Evolutionary conservation across 2,888 invertebrate genomes (phyloP).

Genomic region (Diplazon laetatorius): DNA sequence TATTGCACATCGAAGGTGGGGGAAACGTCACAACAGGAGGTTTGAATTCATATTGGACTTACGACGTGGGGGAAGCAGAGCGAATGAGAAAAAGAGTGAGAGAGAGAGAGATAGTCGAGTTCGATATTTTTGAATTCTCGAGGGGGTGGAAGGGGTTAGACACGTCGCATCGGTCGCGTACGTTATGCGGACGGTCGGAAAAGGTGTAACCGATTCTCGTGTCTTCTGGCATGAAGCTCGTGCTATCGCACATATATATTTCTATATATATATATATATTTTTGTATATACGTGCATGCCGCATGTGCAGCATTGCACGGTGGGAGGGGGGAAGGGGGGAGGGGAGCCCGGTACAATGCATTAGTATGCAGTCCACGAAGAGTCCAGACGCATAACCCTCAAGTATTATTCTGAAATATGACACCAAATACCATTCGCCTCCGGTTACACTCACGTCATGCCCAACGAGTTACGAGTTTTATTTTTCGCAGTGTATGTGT

Average conservation of each 20-base stretch:
- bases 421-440: constrained; percentile 75
- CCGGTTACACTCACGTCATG: constrained; percentile 71
- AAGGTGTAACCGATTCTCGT: constrained; percentile 44
- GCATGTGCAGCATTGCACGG: constrained; percentile 39
- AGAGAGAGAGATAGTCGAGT: constrained; percentile 7
- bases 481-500: constrained; percentile 52
- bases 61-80: background rate
- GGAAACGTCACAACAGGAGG: constrained; percentile 15
- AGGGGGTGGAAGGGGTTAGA: too few relatives aligned
- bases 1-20: background rate
- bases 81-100: background rate
- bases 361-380: constrained; percentile 68
- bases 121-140: constrained; percentile 46
- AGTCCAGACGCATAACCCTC: constrained; percentile 69
- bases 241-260: constrained; percentile 7
- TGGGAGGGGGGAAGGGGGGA: background rate
- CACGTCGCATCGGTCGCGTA: constrained; percentile 39
- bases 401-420: constrained; percentile 77
- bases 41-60: constrained; percentile 23
- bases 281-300: constrained; percentile 7
- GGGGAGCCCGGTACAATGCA: constrained; percentile 45
- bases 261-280: too few relatives aligned
- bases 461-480: constrained; percentile 71
- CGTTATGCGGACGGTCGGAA: constrained; percentile 27
- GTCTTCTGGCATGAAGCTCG: constrained; percentile 18